Evolutionary conservation across 2,797 vertebrate species (phyloP).

Genomic region (Rhinophrynus dorsalis): DNA sequence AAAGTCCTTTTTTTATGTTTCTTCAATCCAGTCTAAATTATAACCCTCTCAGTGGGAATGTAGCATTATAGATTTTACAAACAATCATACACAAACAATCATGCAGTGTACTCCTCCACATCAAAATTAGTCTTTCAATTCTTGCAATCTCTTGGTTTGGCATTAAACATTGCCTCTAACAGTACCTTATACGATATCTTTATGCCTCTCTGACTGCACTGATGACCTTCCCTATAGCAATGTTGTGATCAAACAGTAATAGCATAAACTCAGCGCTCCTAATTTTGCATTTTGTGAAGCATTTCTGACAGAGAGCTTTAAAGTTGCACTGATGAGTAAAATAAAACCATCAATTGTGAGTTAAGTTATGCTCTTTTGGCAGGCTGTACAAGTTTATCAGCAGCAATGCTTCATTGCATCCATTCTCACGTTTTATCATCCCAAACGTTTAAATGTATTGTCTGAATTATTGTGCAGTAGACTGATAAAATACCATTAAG

Average conservation of each 20-base stretch:
- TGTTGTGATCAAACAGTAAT: constrained; percentile 29
- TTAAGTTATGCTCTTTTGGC: not conserved
- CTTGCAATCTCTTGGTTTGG: no score
- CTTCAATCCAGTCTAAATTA: no score
- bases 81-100: no score
- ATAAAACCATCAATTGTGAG: constrained; percentile 38
- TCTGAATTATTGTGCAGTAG: constrained; percentile 33
- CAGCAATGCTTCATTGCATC: constrained; percentile 41
- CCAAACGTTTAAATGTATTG: constrained; percentile 9
- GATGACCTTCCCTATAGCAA: constrained; percentile 24
- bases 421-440: constrained; percentile 25
- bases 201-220: constrained; percentile 8
- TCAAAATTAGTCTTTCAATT: no score
- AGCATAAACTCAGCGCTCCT: constrained; percentile 10
- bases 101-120: no score
- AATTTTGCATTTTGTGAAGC: constrained; percentile 30
- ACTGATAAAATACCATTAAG: constrained; percentile 19
- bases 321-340: constrained; percentile 42
- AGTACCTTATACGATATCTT: no score
- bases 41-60: no score
- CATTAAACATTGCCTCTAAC: no score
- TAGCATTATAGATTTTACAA: no score
- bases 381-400: constrained; percentile 37
- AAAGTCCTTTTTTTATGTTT: no score
- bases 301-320: constrained; percentile 34